Evolutionary conservation across 1,140 invertebrate species (phyloP).

Genomic region (Pantala flavescens): DNA sequence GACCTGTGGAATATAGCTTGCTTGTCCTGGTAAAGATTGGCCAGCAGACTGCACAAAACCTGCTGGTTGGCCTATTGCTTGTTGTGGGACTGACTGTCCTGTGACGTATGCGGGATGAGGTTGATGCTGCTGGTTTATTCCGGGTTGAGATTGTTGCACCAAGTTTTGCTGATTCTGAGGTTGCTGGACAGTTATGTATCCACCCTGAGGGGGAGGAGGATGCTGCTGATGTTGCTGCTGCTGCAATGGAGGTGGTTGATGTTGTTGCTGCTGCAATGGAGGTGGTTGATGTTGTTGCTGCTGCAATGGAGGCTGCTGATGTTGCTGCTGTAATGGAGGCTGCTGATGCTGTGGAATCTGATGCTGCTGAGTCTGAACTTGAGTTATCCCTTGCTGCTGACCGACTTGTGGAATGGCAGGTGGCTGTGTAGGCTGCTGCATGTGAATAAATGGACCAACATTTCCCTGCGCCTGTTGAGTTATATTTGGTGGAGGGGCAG

Average conservation of each 20-base stretch:
- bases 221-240: conserved; percentile 20
- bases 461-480: neutral
- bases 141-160: neutral
- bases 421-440: conserved; percentile 24
- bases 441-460: neutral
- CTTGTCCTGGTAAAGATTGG: conserved; percentile 11
- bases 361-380: conserved; percentile 26
- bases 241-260: conserved; percentile 23
- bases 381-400: conserved; percentile 26
- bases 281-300: conserved; percentile 23
- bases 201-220: neutral
- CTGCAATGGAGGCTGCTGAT: conserved; percentile 21
- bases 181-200: neutral
- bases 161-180: neutral
- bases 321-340: conserved; percentile 25
- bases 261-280: conserved; percentile 15
- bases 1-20: neutral
- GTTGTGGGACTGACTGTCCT: conserved; percentile 4
- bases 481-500: neutral
- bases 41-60: conserved; percentile 14
- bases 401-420: conserved; percentile 13
- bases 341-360: conserved; percentile 20
- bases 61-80: neutral
- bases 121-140: neutral
- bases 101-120: neutral